Evolutionary conservation across 2,888 invertebrate genomes (phyloP), one percentile per base, ranked within the genome.

Genomic region (Sthenelais limicola): DNA sequence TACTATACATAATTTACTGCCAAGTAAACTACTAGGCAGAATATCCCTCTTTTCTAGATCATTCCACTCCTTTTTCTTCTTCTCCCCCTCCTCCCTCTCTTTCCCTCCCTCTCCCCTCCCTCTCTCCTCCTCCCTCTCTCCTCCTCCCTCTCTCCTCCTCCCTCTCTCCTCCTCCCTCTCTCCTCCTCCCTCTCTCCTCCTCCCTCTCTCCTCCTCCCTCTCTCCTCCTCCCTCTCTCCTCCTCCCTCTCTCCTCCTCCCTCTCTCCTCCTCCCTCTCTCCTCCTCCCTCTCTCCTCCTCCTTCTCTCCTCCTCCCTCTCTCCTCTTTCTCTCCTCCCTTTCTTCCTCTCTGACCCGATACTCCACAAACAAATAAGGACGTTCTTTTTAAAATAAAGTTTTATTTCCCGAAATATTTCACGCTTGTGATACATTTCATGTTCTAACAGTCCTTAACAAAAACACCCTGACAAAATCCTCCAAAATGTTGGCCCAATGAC

Each of bases 171-270:
- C 51, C 32, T 48, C 32, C 28, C 47, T 35, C 43, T 47, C n/a
- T n/a, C n/a, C 67, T 49, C 33, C 38, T 48, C 47, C 67, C 47
- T 21, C 51, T 48, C 33, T n/a, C 28, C 48, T 28, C 18, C 35
- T 67, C 68, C 28, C 35, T 48, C 30, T 56, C 35, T 24, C 52
- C 21, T 66, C 32, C 51, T 58, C 33, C 30, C 35, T 49, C 28
- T 21, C 24, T 47, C 21, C n/a, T 30, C 26, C n/a, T 35, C 35
- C n/a, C 9, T n/a, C n/a, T 24, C n/a, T 12, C 21, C n/a, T n/a
- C 21, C n/a, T 51, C 51, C n/a, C n/a, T 24, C 24, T n/a, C 21
- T n/a, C n/a, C 9, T 51, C 24, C 51, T n/a, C n/a, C 7, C 24
- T n/a, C 51, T n/a, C n/a, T 24, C n/a, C n/a, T 24, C n/a, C n/a